A percentile compares a stretch with the other conserved stretches of the same genome.
phyloP scores from a whole-genome alignment of 2,888 invertebrate genomes.

The Diaperis boleti region DNA sequence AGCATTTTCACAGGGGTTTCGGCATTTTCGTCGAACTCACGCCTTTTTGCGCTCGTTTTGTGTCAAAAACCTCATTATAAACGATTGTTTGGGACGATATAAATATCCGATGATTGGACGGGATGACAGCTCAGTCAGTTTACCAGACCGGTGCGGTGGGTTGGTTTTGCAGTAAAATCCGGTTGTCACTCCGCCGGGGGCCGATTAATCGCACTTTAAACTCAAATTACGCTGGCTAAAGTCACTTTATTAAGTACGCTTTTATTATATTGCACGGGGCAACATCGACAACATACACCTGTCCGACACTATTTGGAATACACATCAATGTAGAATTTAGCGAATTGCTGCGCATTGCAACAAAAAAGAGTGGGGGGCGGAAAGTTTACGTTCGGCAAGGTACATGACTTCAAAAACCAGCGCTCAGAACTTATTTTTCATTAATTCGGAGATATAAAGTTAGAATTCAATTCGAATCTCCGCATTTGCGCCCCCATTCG shows the following conservation, averaged over 20 bases:
- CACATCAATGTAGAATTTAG: constrained; percentile 36
- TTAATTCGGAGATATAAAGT: constrained; percentile 11
- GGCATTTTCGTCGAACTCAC: constrained; percentile 11
- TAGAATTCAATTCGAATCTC: constrained; percentile 6
- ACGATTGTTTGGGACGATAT: constrained; percentile 45
- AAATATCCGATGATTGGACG: constrained; percentile 53
- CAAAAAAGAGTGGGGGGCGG: constrained; percentile 30
- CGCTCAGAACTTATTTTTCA: constrained; percentile 12
- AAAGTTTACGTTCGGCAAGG: constrained; percentile 31
- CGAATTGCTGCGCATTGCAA: constrained; percentile 42
- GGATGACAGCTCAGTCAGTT: constrained; percentile 51
- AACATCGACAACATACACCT: constrained; percentile 40
- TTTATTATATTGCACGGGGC: constrained; percentile 30
- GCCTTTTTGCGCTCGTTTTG: constrained; percentile 38
- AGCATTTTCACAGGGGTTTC: constrained; percentile 32
- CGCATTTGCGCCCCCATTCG: too few relatives aligned
- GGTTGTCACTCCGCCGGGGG: constrained; percentile 24
- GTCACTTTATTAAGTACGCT: constrained; percentile 27
- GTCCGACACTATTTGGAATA: constrained; percentile 32
- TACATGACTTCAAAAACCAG: constrained; percentile 19
- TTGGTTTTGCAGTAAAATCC: constrained; percentile 19
- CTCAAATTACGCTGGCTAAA: constrained; percentile 15
- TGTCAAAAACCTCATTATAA: constrained; percentile 46
- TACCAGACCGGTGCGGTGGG: constrained; percentile 50
- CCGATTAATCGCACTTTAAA: constrained; percentile 24